Evolutionary conservation across 2,797 vertebrate genomes (phyloP), one percentile per base, ranked within the genome.

Genomic region (Schizopygopsis pylzovi): DNA sequence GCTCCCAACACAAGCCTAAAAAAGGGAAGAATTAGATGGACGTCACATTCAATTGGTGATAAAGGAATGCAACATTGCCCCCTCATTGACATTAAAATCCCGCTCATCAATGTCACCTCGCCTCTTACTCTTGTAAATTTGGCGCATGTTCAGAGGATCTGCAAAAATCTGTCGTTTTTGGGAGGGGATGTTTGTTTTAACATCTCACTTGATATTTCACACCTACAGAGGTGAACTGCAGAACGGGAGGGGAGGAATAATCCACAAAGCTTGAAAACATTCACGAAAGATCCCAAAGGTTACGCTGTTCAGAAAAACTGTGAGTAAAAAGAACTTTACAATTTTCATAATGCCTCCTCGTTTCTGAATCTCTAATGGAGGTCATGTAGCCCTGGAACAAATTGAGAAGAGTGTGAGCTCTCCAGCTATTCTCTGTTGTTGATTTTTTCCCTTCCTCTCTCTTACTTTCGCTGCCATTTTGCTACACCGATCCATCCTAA

Each of bases 11-110:
- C 94, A 94, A 94, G 94, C 92, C 93, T 94, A 92, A 94, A 94
- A 94, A 95, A 94, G 93, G 91, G 71, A 83, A 81, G 93, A 93
- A 95, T 95, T 94, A 94, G 93, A 95, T 95, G 82, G 90, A 88
- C 95, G 95, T 95, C 95, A 33, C 85, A 86, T 75, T 11, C 86
- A 85, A 87, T 90, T 91, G 85, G 86, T 85, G 73, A 84, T 87
- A 82, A 63, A 77, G 63, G 43, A 75, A 83, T 70, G 67, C 61
- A 63, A 80, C 28, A 4, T 67, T 67, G 56, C 47, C 79, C 73
- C 73, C 63, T 84, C 70, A 67, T 88, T 90, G 84, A 86, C 82
- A 86, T 86, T 85, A 86, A 47, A 86, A 87, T 80, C 52, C 28
- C 4, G 9, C 54, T 52, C 54, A 80, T 85, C 49, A 85, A 79